Conservation (phyloP, 2,113 vertebrate genomes). For the Forbesichthys agassizii region DNA sequence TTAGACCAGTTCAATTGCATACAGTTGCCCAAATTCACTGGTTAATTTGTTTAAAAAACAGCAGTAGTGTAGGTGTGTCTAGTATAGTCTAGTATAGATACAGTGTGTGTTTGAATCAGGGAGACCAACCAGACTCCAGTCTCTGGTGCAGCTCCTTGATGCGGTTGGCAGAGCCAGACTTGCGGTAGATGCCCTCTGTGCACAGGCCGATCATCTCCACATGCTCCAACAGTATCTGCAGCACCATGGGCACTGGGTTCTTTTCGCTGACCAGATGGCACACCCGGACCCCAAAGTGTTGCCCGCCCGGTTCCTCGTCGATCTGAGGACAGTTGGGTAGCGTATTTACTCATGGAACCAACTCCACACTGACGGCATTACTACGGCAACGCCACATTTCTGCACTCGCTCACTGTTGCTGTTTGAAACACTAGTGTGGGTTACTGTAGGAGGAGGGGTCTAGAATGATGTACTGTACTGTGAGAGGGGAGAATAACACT, state of each 20-base stretch:
- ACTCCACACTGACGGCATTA: too few relatives aligned
- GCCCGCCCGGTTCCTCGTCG: conserved; percentile 77
- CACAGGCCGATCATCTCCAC: conserved; percentile 97
- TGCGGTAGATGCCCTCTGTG: conserved; percentile 96
- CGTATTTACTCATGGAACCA: too few relatives aligned
- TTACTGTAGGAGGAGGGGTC: too few relatives aligned
- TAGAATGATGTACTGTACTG: too few relatives aligned
- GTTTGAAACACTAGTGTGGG: too few relatives aligned
- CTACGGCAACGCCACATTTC: too few relatives aligned
- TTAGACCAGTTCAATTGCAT: neutral
- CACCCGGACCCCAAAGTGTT: conserved; percentile 88
- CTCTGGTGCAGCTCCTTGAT: conserved; percentile 90
- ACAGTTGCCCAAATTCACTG: too few relatives aligned
- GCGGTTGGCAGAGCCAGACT: conserved; percentile 93
- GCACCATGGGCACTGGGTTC: conserved; percentile 86
- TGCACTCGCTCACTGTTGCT: too few relatives aligned
- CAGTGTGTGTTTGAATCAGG: neutral
- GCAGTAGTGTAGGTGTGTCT: too few relatives aligned
- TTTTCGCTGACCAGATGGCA: conserved; percentile 83
- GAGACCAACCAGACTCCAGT: conserved; percentile 82
- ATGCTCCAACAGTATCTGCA: conserved; percentile 93
- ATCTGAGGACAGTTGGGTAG: conserved; percentile 50
- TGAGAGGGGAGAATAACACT: too few relatives aligned
- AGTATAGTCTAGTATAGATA: neutral
- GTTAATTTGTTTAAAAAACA: too few relatives aligned